phyloP scores from a whole-genome alignment of 2,113 vertebrate species.

The Ceyx margarethae region DNA sequence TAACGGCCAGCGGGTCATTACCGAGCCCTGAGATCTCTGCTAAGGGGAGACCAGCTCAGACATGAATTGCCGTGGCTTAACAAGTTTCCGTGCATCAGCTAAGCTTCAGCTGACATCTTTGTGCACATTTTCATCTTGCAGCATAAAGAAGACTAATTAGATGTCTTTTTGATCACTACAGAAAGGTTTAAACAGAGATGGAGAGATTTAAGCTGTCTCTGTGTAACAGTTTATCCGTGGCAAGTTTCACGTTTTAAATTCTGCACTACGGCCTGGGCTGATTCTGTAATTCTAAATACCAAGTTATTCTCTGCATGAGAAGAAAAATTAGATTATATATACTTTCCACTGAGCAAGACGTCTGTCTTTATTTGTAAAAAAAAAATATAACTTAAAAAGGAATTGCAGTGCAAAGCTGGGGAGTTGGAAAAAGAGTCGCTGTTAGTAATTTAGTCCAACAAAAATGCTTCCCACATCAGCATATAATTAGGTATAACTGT shows the following conservation, averaged over 20 bases:
- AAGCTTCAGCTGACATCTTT: not conserved
- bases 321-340: slow-evolving; percentile 47
- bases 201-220: not conserved
- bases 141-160: slow-evolving; percentile 6
- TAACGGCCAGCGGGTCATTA: not conserved
- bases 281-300: slow-evolving; percentile 62
- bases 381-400: not conserved
- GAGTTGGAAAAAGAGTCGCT: not conserved
- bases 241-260: slow-evolving; percentile 60
- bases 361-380: not conserved
- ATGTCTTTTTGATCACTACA: slow-evolving; percentile 7
- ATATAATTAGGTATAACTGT: not conserved
- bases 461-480: not conserved
- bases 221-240: slow-evolving; percentile 6
- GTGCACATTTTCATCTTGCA: not conserved
- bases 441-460: not conserved
- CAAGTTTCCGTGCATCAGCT: not conserved
- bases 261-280: slow-evolving; percentile 49
- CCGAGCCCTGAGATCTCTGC: not conserved
- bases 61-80: not conserved
- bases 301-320: slow-evolving; percentile 58
- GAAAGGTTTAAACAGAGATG: slow-evolving; percentile 34
- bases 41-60: not conserved
- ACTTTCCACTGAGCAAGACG: slow-evolving; percentile 10
- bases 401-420: not conserved